Conservation (phyloP, 2,797 vertebrate species). For the Tolypeutes matacus region DNA sequence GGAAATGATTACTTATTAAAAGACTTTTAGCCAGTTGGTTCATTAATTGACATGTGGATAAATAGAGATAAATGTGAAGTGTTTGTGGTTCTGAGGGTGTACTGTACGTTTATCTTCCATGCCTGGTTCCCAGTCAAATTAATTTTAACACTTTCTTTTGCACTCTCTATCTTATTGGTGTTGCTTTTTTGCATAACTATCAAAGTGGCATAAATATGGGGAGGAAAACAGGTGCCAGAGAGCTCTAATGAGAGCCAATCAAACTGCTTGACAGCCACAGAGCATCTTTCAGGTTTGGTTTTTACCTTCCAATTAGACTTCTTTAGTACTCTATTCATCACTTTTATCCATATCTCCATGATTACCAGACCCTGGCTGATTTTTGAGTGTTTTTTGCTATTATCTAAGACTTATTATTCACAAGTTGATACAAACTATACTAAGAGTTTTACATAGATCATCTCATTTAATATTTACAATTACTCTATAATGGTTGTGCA, state of each 20-base stretch:
- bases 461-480: neutral
- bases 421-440: neutral
- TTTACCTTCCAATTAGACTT: constrained; percentile 16
- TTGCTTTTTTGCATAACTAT: constrained; percentile 55
- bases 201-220: neutral
- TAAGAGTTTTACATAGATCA: neutral
- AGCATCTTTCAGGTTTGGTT: neutral
- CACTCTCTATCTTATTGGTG: constrained; percentile 65
- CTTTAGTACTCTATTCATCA: neutral
- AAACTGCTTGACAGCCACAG: neutral
- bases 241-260: neutral
- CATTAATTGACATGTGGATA: constrained; percentile 72
- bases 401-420: neutral
- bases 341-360: constrained; percentile 27
- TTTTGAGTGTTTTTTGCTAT: neutral
- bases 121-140: constrained; percentile 73
- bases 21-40: constrained; percentile 56
- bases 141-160: constrained; percentile 54
- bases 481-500: neutral
- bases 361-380: neutral
- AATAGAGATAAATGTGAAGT: constrained; percentile 75
- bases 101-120: constrained; percentile 30
- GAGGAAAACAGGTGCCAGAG: neutral
- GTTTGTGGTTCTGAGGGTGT: constrained; percentile 65
- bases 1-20: constrained; percentile 65